Evolutionary conservation across 2,888 invertebrate species (phyloP), one percentile per base, ranked within the genome.

Genomic region (Microchrysa polita): DNA sequence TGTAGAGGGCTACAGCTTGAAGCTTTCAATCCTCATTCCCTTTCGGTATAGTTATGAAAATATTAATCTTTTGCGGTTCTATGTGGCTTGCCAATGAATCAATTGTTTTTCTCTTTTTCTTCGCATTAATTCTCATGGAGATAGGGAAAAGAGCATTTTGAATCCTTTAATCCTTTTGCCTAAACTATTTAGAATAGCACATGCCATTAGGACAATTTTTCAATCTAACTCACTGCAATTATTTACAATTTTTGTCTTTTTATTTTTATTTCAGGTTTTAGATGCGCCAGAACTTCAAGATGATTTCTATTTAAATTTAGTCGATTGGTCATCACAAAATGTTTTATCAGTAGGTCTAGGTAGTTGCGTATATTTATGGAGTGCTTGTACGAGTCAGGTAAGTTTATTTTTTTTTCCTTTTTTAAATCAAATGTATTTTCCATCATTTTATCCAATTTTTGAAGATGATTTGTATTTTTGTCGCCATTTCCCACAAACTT

Each of bases 311-410:
- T 86, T 99, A 78, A 99, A 99, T 86, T 89, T 99, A 76, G 98
- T 99, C 44, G 99, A 99, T 85, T 99, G 99, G 99, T 98, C 98
- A 5, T 95, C 97, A 69, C 97, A 97, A 86, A 99, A 99, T 85
- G 96, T 99, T 44, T 90, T 99, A 75, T 97, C 97, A 83, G 99
- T 99, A 2, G 99, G 98, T 0, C 87, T 99, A 20, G 97, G 97
- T 42, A 96, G 96, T 81, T 98, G 98, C 83, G 99, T 99, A 0
- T 99, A 99, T 84, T 87, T 99, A 75, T 99, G 99, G 99, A 98
- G 97, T 80, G 99, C 99, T 10, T 97, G 96, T 82, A 99, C 98
- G 76, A 97, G 97, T 84, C 97, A 98, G 89, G 90, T 90, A 78
- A 81, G 84, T 79, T 74, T 53, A 53, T 20, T 48, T 67, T 10